Base-by-base conservation (phyloP, 2,888 invertebrate species). In the Ernsta delagoae region DNA sequence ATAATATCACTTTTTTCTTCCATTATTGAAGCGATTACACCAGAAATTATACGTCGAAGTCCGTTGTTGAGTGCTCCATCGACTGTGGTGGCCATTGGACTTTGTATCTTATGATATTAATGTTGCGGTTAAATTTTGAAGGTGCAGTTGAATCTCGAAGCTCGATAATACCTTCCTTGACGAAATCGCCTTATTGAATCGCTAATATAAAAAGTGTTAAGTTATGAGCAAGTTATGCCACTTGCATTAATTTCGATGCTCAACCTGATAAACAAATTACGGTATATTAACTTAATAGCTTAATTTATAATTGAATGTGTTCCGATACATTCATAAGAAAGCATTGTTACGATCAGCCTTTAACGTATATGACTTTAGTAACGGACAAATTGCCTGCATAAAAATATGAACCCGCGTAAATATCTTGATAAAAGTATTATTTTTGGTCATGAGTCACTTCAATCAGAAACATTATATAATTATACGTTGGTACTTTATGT, bases 251-350 rank as follows among this genome's bases (percentile, higher is more conserved):
- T 92, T 92, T 87, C 83, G 93, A 93, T 93, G 92, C 92, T 92
- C 87, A 93, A 90, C 89, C 90, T 87, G 93, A 92, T 93, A 92
- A 93, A 93, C 93, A 93, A 93, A 93, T 93, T 92, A 93, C 90
- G 81, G 88, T 88, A 83, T 90, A 92, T 92, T 91, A 93, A 90
- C 84, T 92, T 93, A 89, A 93, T 92, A 90, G 92, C 92, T 92
- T 92, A 90, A 93, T 93, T 92, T 92, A 92, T 92, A 92, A 92
- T 92, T 93, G 90, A 89, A 90, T 85, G 81, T 88, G 83, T 89
- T 87, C 87, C 85, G 87, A 84, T 84, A 84, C 85, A 84, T 86
- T 87, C 86, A 87, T 88, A 88, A 89, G 87, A 86, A 85, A 77
- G 87, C 82, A 87, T 89, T 91, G 90, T 90, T 90, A 88, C 83